phyloP scores from a whole-genome alignment of 23 tunicate genomes.

The Styela clava region DNA sequence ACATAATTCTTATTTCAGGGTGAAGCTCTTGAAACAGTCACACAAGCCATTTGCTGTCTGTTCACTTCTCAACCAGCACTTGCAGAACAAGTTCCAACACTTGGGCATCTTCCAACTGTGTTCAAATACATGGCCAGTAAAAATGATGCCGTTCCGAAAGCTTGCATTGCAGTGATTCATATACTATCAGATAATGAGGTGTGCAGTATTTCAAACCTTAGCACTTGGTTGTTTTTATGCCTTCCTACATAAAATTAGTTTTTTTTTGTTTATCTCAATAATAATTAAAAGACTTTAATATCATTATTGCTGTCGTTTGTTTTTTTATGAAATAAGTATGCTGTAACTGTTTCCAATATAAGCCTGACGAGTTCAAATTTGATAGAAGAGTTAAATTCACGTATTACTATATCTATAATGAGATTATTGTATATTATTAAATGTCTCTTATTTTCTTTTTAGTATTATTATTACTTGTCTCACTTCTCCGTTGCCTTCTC shows the following conservation, averaged over 20 bases:
- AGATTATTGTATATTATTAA: too few species aligned
- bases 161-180: constrained; percentile 72
- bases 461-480: too few species aligned
- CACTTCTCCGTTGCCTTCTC: too few species aligned
- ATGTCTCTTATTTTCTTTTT: too few species aligned
- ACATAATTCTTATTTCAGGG: constrained; percentile 57
- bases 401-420: too few species aligned
- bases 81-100: constrained; percentile 74
- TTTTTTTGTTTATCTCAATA: neutral
- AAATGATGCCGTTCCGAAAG: constrained; percentile 75
- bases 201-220: constrained; percentile 3
- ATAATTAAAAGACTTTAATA: too few species aligned
- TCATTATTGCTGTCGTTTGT: too few species aligned
- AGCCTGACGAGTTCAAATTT: too few species aligned
- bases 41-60: constrained; percentile 86
- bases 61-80: constrained; percentile 64
- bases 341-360: too few species aligned
- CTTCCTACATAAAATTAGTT: neutral
- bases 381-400: too few species aligned
- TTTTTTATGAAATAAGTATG: too few species aligned
- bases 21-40: constrained; percentile 78
- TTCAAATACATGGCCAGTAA: constrained; percentile 77
- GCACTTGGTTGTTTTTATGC: neutral
- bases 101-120: constrained; percentile 78
- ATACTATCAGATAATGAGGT: constrained; percentile 79